A percentile compares a stretch with the other conserved stretches of the same genome.
These are phyloP conservation scores for Cossypha heuglini DNA, from an alignment of 2,797 vertebrate genomes.

Conservation along the genomic window DNA sequence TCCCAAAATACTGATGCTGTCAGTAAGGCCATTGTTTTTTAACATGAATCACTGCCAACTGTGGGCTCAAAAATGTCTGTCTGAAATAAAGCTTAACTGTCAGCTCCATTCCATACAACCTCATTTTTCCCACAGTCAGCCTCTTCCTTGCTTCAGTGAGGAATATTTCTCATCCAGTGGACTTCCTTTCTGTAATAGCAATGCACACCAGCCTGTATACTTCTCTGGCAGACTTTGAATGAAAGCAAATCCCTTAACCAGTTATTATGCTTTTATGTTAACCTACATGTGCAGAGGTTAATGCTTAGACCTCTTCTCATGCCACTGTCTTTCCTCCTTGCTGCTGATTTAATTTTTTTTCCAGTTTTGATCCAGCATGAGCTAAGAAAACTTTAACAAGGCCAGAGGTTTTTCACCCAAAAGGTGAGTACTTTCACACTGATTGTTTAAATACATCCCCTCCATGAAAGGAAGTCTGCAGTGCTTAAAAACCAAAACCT, in stretches of 20 bases:
- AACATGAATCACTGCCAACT: not conserved
- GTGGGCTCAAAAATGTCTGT: not conserved
- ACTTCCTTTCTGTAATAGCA: not conserved
- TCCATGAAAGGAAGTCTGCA: not conserved
- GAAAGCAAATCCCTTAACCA: not conserved
- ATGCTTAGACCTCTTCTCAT: not conserved
- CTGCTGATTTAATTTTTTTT: not conserved
- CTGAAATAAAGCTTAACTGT: conserved; percentile 33
- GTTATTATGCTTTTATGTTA: not conserved
- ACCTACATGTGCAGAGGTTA: not conserved
- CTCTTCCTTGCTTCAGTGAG: not conserved
- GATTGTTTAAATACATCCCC: not conserved
- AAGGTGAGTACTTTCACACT: conserved; percentile 30
- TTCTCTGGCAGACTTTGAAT: not conserved
- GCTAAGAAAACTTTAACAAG: not conserved
- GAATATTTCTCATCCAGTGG: not conserved
- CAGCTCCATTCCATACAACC: not conserved
- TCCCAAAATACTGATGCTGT: not conserved
- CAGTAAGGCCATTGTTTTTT: conserved; percentile 44
- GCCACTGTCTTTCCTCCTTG: not conserved
- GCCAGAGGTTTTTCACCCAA: not conserved
- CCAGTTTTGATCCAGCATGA: conserved; percentile 14
- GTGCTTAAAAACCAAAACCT: not conserved
- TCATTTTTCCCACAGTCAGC: conserved; percentile 1
- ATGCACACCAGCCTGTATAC: not conserved